These are phyloP conservation scores for Pangasianodon hypophthalmus DNA, from an alignment of 2,113 vertebrate species.

Conservation along the genomic window DNA sequence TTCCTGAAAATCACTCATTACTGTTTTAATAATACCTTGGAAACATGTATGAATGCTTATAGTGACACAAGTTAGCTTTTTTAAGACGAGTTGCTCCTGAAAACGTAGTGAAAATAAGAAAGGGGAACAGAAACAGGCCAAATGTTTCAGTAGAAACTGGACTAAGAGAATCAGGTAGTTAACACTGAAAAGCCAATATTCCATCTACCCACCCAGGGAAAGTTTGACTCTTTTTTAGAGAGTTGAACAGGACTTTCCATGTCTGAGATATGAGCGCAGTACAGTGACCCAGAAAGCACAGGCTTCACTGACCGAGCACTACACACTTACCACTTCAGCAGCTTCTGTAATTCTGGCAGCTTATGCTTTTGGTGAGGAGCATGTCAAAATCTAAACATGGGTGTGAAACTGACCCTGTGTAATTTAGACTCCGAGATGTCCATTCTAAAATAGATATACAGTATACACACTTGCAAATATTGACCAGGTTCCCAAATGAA, in stretches of 20 bases:
- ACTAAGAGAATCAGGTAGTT: constrained; percentile 23
- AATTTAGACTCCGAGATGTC: background rate
- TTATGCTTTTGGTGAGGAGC: background rate
- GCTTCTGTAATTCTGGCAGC: background rate
- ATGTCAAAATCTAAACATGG: background rate
- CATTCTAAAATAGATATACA: background rate
- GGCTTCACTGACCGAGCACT: background rate
- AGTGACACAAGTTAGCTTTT: background rate
- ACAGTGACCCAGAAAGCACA: background rate
- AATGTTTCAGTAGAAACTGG: constrained; percentile 20
- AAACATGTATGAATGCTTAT: background rate
- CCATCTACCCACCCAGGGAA: background rate
- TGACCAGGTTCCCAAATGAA: background rate
- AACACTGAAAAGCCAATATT: background rate
- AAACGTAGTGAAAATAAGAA: background rate
- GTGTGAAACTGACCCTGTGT: background rate
- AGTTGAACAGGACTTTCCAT: background rate
- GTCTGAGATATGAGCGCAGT: background rate
- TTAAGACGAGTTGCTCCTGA: background rate
- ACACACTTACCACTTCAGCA: background rate
- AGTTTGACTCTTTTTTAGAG: constrained; percentile 3
- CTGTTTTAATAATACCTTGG: background rate
- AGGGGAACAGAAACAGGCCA: constrained; percentile 5
- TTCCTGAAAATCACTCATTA: background rate
- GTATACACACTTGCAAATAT: background rate